These are phyloP conservation scores for Drosophila sp. DNA, from an alignment of 1,140 invertebrate species.

Conservation along the genomic window DNA sequence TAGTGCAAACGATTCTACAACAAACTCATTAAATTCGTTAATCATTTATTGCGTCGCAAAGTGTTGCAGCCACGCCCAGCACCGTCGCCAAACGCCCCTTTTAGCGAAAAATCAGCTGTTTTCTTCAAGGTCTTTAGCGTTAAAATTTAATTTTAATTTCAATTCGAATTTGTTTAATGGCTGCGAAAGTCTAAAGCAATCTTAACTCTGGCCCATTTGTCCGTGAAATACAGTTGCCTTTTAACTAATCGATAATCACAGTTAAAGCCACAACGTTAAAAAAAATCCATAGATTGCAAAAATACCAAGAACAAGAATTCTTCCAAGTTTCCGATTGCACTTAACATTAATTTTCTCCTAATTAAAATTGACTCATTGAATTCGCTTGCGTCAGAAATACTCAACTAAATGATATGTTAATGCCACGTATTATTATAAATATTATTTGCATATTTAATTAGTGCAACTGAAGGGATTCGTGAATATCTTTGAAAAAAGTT, in stretches of 20 bases:
- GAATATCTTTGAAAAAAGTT: neutral
- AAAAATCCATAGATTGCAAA: neutral
- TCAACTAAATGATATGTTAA: neutral
- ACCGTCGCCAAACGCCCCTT: neutral
- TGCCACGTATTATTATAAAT: conserved; percentile 6
- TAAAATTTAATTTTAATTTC: conserved; percentile 46
- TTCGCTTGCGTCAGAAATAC: conserved; percentile 34
- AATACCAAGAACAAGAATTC: neutral
- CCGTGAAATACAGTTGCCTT: conserved; percentile 54
- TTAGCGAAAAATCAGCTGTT: conserved; percentile 58
- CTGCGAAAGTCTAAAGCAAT: conserved; percentile 34
- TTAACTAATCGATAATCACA: conserved; percentile 11
- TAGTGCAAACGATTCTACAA: conserved; percentile 72
- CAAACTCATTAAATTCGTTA: conserved; percentile 78
- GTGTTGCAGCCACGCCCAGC: conserved; percentile 58
- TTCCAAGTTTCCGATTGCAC: conserved; percentile 19
- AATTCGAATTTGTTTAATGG: conserved; percentile 52
- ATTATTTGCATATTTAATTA: conserved; percentile 6
- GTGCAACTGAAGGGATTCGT: neutral
- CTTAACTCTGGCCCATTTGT: conserved; percentile 32
- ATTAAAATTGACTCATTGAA: conserved; percentile 25
- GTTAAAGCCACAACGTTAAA: neutral
- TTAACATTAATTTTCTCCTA: conserved; percentile 15
- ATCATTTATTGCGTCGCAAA: conserved; percentile 74
- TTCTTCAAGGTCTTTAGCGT: conserved; percentile 56